A percentile compares a stretch with the other conserved stretches of the same genome.
Conservation (phyloP, 2,113 vertebrate genomes). For the Channa maculata region DNA sequence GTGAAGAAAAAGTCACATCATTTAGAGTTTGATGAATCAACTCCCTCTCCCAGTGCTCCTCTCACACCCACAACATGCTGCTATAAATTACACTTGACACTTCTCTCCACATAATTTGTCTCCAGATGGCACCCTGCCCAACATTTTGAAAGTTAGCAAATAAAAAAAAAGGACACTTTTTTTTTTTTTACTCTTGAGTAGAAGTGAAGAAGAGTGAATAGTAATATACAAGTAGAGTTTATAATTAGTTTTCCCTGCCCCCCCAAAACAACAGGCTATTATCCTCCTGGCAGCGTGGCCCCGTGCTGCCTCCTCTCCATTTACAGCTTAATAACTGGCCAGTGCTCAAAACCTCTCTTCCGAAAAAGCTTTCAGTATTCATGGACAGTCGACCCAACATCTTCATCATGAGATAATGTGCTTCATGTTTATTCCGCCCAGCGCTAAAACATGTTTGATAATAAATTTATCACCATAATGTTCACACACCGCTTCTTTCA, state of each 20-base stretch:
- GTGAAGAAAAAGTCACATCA: slow-evolving; percentile 30
- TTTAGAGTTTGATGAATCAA: slow-evolving; percentile 63
- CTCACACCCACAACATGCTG: slow-evolving; percentile 58
- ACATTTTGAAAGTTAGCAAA: slow-evolving; percentile 49
- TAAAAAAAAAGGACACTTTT: slow-evolving; percentile 5
- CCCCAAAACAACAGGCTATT: slow-evolving; percentile 59
- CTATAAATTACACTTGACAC: slow-evolving; percentile 64
- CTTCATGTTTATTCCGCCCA: slow-evolving; percentile 68
- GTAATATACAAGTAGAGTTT: slow-evolving; percentile 35
- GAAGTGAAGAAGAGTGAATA: slow-evolving; percentile 45
- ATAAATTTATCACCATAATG: slow-evolving; percentile 67
- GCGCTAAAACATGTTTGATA: slow-evolving; percentile 63
- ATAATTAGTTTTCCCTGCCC: slow-evolving; percentile 65
- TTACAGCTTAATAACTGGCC: slow-evolving; percentile 55
- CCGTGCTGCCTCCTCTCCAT: slow-evolving; percentile 46
- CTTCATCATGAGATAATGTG: slow-evolving; percentile 70
- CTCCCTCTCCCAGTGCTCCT: slow-evolving; percentile 29
- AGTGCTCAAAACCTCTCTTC: slow-evolving; percentile 45
- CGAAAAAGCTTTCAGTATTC: slow-evolving; percentile 58
- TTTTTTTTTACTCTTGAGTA: slow-evolving; percentile 26
- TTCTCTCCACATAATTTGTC: slow-evolving; percentile 45
- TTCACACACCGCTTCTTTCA: slow-evolving; percentile 32
- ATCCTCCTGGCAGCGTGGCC: slow-evolving; percentile 46
- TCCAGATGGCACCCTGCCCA: slow-evolving; percentile 58
- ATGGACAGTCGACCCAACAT: slow-evolving; percentile 41